Base-by-base conservation (phyloP, 2,113 vertebrate genomes). In the Leucopsar rothschildi region DNA sequence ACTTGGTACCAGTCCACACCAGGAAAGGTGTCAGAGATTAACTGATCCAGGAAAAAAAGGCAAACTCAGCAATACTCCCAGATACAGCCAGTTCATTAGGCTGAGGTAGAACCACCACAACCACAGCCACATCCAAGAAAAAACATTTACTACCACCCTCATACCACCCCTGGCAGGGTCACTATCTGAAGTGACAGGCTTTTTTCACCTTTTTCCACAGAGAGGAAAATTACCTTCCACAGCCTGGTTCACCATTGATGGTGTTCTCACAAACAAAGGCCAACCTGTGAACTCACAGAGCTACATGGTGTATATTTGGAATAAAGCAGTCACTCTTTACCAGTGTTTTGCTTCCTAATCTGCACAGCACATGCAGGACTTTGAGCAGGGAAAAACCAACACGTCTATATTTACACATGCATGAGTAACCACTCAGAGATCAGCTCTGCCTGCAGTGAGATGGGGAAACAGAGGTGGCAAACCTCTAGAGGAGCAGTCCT, bases 361-460 rank as follows among this genome's bases (percentile, higher is more conserved):
- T 64, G 29, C 31, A 13, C 2, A 6, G 15, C 27, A 13, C 21
- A 4, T 10, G 4, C 22, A 78, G 47, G 6, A 39, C 18, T 42
- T 5, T 10, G 27, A 72, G n/a, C 1, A 4, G 33, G 49, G 8
- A 7, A 59, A 57, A 23, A 15, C 21, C 27, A 61, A 23, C 3
- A 7, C 0, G 2, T 50, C 13, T 42, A 5, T 15, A 40, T 28
- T 44, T 64, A 49, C 24, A 37, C 0, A 1, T 0, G 3, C 15
- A 28, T 0, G 1, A 55, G 27, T 22, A 86, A 27, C 14, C 1
- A 0, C 59, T 39, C 7, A 6, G 31, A 56, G 17, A 37, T 44
- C 61, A 82, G 17, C 28, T 65, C 49, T 69, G 53, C 27, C 19
- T 2, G 0, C 16, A 49, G 19, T 27, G 10, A 52, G 17, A 31